Evolutionary conservation across 1,140 invertebrate genomes (phyloP).

Genomic region (Chlorops oryzae): DNA sequence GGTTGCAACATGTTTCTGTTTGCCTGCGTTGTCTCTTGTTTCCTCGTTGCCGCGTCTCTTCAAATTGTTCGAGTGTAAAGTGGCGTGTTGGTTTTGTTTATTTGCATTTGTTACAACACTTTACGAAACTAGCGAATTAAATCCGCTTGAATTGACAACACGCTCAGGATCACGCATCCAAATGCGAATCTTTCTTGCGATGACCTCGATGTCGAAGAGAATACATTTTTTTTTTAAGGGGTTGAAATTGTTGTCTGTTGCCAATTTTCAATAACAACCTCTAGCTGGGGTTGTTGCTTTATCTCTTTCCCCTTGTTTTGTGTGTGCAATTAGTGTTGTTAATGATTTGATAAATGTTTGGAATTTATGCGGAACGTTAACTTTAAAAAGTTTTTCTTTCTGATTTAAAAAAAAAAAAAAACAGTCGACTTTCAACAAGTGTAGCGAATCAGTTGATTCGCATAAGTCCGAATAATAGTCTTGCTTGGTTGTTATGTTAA

Average conservation of each 20-base stretch:
- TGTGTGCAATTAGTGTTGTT: conserved; percentile 35
- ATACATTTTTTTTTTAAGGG: too few relatives aligned
- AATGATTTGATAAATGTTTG: conserved; percentile 44
- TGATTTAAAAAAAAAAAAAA: too few relatives aligned
- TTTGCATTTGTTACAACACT: conserved; percentile 21
- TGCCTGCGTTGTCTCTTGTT: neutral
- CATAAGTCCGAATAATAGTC: neutral
- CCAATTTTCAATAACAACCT: too few relatives aligned
- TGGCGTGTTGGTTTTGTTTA: conserved; percentile 24
- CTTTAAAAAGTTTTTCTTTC: neutral
- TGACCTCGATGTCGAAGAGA: too few relatives aligned
- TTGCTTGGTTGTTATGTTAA: conserved; percentile 3
- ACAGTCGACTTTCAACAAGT: too few relatives aligned
- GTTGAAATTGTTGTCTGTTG: too few relatives aligned
- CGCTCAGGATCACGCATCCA: too few relatives aligned
- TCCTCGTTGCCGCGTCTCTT: neutral
- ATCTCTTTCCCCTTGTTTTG: neutral
- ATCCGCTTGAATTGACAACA: conserved; percentile 33
- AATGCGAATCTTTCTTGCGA: too few relatives aligned
- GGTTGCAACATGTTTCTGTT: neutral
- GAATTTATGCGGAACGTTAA: conserved; percentile 28
- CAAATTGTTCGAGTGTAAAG: neutral
- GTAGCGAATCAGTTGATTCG: too few relatives aligned
- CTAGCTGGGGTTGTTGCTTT: conserved; percentile 6
- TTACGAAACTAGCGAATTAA: conserved; percentile 40